These are phyloP conservation scores for Tupaia chinensis DNA, from an alignment of 2,113 vertebrate genomes.

Conservation along the genomic window DNA sequence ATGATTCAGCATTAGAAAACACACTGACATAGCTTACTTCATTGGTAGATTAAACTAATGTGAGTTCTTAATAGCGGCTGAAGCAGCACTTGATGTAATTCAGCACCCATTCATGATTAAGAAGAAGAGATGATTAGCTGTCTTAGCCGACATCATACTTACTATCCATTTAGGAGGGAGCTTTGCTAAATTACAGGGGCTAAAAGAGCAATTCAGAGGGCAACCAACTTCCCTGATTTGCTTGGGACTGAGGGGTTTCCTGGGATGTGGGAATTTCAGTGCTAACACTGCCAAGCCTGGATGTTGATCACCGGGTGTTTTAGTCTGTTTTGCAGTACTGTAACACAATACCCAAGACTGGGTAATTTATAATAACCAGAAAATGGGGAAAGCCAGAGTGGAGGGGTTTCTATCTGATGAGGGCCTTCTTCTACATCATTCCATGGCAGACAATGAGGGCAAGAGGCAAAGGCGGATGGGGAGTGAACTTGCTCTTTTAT, in stretches of 20 bases:
- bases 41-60: background rate
- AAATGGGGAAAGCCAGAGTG: no score
- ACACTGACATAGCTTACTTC: background rate
- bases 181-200: background rate
- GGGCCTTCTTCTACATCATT: no score
- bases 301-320: no score
- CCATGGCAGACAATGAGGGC: no score
- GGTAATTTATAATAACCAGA: no score
- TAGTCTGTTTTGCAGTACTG: no score
- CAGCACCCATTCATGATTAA: background rate
- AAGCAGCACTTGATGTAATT: background rate
- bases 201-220: background rate
- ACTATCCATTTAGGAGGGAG: background rate
- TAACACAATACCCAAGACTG: no score
- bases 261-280: background rate
- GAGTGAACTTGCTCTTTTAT: no score
- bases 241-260: background rate
- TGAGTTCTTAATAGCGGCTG: background rate
- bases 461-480: no score
- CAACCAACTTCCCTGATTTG: background rate
- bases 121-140: background rate
- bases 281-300: background rate
- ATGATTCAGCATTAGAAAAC: background rate
- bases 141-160: background rate
- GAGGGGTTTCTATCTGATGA: no score